Evolutionary conservation across 2,797 vertebrate species (phyloP).

Genomic region (Thamnophis elegans): DNA sequence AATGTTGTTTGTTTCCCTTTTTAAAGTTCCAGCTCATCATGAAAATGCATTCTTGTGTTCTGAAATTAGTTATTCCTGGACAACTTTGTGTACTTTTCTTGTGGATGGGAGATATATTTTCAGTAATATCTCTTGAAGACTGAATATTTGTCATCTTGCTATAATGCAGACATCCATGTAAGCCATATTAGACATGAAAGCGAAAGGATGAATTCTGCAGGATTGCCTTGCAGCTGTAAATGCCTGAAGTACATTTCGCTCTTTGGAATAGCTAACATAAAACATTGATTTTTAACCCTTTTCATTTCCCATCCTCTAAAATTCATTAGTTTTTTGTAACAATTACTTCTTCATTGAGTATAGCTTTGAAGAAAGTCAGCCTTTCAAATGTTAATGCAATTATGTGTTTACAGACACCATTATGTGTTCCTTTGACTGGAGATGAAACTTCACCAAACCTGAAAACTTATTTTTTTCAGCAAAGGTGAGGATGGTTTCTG

Average conservation of each 20-base stretch:
- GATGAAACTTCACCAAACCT: not conserved
- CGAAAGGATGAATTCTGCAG: not conserved
- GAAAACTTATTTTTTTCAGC: not conserved
- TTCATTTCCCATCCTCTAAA: not conserved
- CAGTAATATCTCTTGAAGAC: conserved; percentile 24
- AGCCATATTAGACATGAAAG: not conserved
- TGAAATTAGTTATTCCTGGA: conserved; percentile 34
- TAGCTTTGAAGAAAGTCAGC: not conserved
- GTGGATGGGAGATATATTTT: not conserved
- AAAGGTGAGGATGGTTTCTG: not conserved
- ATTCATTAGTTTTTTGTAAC: not conserved
- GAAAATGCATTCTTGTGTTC: conserved; percentile 32
- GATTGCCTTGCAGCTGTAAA: not conserved
- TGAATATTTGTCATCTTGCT: conserved; percentile 17
- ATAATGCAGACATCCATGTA: not conserved
- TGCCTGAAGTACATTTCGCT: not conserved
- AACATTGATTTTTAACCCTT: not conserved
- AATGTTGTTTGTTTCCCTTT: conserved; percentile 32
- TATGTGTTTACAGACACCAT: not conserved
- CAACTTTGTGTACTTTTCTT: conserved; percentile 16
- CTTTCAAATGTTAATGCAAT: not conserved
- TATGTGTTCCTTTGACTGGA: not conserved
- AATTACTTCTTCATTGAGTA: not conserved
- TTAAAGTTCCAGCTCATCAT: conserved; percentile 24
- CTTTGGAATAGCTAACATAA: not conserved